Percentiles rank a stretch among this genome's conserved stretches.
Conservation (phyloP, 2,888 invertebrate genomes). For the Sialis fuliginosa region DNA sequence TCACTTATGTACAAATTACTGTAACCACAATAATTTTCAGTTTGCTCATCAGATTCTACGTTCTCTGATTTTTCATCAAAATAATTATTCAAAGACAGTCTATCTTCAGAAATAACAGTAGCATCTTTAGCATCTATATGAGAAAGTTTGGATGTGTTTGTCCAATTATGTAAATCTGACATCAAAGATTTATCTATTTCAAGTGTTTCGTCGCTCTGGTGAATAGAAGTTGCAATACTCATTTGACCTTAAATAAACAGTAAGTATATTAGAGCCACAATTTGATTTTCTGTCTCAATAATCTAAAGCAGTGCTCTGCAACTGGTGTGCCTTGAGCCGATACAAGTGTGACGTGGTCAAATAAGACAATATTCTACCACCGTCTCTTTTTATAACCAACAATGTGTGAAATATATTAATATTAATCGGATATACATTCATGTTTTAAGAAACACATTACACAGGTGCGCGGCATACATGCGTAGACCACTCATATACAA, state of each 20-base stretch:
- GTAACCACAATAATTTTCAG: slow-evolving; percentile 10
- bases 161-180: slow-evolving; percentile 24
- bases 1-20: slow-evolving; percentile 14
- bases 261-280: background rate
- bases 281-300: too few relatives aligned
- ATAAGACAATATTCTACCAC: too few relatives aligned
- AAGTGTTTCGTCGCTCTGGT: slow-evolving; percentile 20
- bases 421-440: too few relatives aligned
- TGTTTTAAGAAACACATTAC: too few relatives aligned
- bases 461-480: too few relatives aligned
- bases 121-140: slow-evolving; percentile 14
- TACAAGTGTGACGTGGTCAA: too few relatives aligned
- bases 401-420: too few relatives aligned
- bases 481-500: too few relatives aligned
- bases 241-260: slow-evolving; percentile 22
- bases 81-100: slow-evolving; percentile 4
- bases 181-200: slow-evolving; percentile 21
- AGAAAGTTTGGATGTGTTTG: slow-evolving; percentile 23
- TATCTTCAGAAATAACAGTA: slow-evolving; percentile 12
- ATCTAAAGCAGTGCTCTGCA: too few relatives aligned
- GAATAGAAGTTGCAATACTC: slow-evolving; percentile 23
- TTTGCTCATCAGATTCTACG: background rate
- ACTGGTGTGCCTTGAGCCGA: too few relatives aligned
- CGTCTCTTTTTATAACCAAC: too few relatives aligned
- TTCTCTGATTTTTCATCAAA: slow-evolving; percentile 3